Conservation (phyloP, 2,888 invertebrate genomes). For the Latheticus oryzae region DNA sequence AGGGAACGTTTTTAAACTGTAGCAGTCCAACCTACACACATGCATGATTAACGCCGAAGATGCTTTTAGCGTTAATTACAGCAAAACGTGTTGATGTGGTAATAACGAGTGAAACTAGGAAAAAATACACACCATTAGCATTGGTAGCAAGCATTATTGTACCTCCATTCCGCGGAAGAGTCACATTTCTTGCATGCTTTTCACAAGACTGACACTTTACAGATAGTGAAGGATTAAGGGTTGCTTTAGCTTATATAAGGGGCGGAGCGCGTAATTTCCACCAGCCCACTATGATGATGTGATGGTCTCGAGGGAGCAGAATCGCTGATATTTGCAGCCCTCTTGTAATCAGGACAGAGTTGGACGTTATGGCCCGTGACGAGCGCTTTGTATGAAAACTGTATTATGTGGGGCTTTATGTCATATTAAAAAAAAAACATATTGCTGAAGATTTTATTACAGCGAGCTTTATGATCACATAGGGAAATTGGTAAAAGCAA, state of each 20-base stretch:
- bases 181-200: slow-evolving; percentile 12
- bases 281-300: slow-evolving; percentile 64
- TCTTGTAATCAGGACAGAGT: slow-evolving; percentile 62
- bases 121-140: slow-evolving; percentile 37
- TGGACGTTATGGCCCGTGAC: slow-evolving; percentile 64
- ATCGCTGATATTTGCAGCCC: slow-evolving; percentile 78
- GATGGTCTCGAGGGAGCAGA: slow-evolving; percentile 71
- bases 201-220: slow-evolving; percentile 9
- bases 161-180: slow-evolving; percentile 5
- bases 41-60: slow-evolving; percentile 17
- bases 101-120: slow-evolving; percentile 13
- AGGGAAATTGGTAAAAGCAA: too few relatives aligned
- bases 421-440: slow-evolving; percentile 54
- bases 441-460: slow-evolving; percentile 51
- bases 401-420: slow-evolving; percentile 56
- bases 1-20: slow-evolving; percentile 11
- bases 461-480: slow-evolving; percentile 48
- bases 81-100: slow-evolving; percentile 20
- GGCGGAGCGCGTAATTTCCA: slow-evolving; percentile 31
- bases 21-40: slow-evolving; percentile 7
- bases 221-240: slow-evolving; percentile 10
- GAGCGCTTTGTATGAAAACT: slow-evolving; percentile 50
- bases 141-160: slow-evolving; percentile 40
- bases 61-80: slow-evolving; percentile 18
- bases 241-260: slow-evolving; percentile 43